Evolutionary conservation across 1,140 invertebrate species (phyloP).

Genomic region (Drosophila fuyamai): DNA sequence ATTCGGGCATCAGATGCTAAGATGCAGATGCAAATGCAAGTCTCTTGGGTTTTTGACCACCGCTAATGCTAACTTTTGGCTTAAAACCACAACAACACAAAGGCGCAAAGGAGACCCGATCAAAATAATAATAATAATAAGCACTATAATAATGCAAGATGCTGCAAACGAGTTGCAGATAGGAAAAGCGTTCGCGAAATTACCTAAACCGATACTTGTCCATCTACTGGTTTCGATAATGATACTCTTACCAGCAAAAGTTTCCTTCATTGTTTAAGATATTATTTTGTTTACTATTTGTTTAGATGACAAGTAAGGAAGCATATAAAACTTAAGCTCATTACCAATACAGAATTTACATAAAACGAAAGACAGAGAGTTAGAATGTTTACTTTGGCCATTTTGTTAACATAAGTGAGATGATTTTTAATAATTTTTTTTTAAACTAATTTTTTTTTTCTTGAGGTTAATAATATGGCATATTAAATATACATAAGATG

Average conservation of each 20-base stretch:
- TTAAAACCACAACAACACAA: constrained; percentile 26
- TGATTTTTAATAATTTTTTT: too few relatives aligned
- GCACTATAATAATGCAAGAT: constrained; percentile 65
- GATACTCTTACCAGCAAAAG: constrained; percentile 5
- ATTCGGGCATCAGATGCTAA: constrained; percentile 27
- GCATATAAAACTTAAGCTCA: too few relatives aligned
- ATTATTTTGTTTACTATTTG: neutral
- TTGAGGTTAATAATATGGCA: too few relatives aligned
- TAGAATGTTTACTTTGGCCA: too few relatives aligned
- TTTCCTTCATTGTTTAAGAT: neutral
- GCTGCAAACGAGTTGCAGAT: constrained; percentile 68
- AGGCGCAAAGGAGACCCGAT: constrained; percentile 43
- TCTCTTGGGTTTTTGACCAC: constrained; percentile 47
- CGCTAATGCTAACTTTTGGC: constrained; percentile 27
- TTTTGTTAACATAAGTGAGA: too few relatives aligned
- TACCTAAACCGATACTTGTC: constrained; percentile 46
- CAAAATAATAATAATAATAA: constrained; percentile 73
- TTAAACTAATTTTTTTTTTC: too few relatives aligned
- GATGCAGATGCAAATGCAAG: constrained; percentile 52
- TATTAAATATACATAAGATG: too few relatives aligned
- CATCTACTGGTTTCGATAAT: constrained; percentile 19
- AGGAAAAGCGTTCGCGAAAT: constrained; percentile 59
- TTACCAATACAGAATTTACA: too few relatives aligned
- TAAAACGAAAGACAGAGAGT: too few relatives aligned
- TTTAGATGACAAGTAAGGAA: neutral